Evolutionary conservation across 2,888 invertebrate species (phyloP).

Genomic region (Chouioia cunea): DNA sequence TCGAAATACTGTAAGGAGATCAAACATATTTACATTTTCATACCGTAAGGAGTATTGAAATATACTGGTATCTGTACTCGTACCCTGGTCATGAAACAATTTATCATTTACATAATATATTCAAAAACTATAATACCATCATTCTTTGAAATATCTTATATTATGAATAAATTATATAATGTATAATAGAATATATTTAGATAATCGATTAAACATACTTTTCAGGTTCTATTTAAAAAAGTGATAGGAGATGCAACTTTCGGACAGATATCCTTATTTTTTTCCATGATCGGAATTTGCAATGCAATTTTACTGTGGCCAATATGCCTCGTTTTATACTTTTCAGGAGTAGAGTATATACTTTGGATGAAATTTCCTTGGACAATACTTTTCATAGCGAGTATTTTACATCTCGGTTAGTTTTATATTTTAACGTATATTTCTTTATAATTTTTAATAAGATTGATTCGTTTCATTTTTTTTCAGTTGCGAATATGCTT

Average conservation of each 20-base stretch:
- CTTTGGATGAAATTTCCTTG: constrained; percentile 89
- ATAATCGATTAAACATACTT: no score
- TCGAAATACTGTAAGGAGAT: no score
- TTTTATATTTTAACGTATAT: constrained; percentile 27
- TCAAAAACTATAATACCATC: no score
- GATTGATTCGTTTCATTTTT: constrained; percentile 1
- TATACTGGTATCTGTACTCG: no score
- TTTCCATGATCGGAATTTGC: constrained; percentile 89
- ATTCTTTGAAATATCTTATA: no score
- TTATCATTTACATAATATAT: no score
- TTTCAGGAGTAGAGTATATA: constrained; percentile 88
- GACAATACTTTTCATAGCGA: constrained; percentile 85
- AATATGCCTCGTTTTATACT: constrained; percentile 86
- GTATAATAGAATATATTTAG: no score
- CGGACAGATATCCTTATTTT: constrained; percentile 93
- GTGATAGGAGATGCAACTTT: constrained; percentile 93
- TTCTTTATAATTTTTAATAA: not conserved
- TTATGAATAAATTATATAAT: no score
- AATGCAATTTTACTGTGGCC: constrained; percentile 93
- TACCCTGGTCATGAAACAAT: no score
- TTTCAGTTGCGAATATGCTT: constrained; percentile 89
- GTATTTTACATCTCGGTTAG: constrained; percentile 83
- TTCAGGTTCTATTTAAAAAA: constrained; percentile 92
- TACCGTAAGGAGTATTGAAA: no score
- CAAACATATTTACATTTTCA: no score